A percentile compares a stretch with the other conserved stretches of the same genome.
phyloP scores from a whole-genome alignment of 2,797 vertebrate genomes.

The Melanotaenia nigrans region DNA sequence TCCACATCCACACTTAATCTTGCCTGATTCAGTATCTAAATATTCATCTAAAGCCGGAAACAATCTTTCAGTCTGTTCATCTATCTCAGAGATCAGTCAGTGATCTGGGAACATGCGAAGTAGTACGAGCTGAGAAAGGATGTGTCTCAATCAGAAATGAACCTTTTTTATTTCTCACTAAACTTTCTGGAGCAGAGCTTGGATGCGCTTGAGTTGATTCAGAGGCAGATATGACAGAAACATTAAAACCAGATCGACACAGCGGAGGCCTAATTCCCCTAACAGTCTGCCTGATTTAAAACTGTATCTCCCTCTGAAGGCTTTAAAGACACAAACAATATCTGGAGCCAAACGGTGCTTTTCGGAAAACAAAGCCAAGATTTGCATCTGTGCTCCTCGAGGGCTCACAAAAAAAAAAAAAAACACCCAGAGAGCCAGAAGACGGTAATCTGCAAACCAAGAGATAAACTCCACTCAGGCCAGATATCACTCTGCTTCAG shows the following conservation, averaged over 20 bases:
- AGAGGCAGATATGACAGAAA: slow-evolving; percentile 24
- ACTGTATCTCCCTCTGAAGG: slow-evolving; percentile 42
- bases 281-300: slow-evolving; percentile 47
- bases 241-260: slow-evolving; percentile 35
- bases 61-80: neutral
- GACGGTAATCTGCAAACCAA: slow-evolving; percentile 28
- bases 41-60: slow-evolving; percentile 6
- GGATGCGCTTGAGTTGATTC: slow-evolving; percentile 8
- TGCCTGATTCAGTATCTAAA: neutral
- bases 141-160: neutral
- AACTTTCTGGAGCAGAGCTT: neutral
- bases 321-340: slow-evolving; percentile 48
- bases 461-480: slow-evolving; percentile 17
- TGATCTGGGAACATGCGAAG: neutral
- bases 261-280: slow-evolving; percentile 31
- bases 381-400: slow-evolving; percentile 52
- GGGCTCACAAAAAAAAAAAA: slow-evolving; percentile 13
- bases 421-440: slow-evolving; percentile 49
- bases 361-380: slow-evolving; percentile 54
- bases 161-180: neutral
- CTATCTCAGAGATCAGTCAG: slow-evolving; percentile 1
- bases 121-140: too few species aligned
- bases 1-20: neutral
- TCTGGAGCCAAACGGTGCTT: slow-evolving; percentile 21
- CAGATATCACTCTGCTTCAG: slow-evolving; percentile 20